Percentiles rank a stretch among this genome's conserved stretches.
phyloP scores from a whole-genome alignment of 2,888 invertebrate species.

The Drosophila eohydei region DNA sequence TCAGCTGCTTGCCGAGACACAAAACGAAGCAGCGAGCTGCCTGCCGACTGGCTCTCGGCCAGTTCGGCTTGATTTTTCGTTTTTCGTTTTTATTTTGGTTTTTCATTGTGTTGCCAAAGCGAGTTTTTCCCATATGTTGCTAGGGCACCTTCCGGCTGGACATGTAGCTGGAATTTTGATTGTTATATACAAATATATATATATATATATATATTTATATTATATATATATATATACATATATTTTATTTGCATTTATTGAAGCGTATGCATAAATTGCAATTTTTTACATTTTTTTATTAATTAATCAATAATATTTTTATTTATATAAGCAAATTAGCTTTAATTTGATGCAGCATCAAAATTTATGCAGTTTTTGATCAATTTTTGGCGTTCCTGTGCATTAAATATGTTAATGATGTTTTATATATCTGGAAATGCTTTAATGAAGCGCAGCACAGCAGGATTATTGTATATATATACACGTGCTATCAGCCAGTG shows the following conservation, averaged over 20 bases:
- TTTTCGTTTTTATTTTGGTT: slow-evolving; percentile 54
- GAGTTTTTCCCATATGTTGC: slow-evolving; percentile 66
- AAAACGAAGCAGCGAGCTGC: slow-evolving; percentile 48
- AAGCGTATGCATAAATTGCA: slow-evolving; percentile 21
- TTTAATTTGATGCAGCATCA: slow-evolving; percentile 13
- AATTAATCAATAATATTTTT: slow-evolving; percentile 38
- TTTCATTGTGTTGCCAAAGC: slow-evolving; percentile 67
- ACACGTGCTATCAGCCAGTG: slow-evolving; percentile 20
- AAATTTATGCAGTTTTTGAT: neutral
- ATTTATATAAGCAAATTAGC: neutral
- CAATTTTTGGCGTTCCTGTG: slow-evolving; percentile 1
- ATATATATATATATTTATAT: neutral
- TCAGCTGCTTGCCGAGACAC: slow-evolving; percentile 62
- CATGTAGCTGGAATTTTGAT: slow-evolving; percentile 48
- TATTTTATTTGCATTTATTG: slow-evolving; percentile 30
- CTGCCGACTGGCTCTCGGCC: slow-evolving; percentile 10
- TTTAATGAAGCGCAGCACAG: slow-evolving; percentile 17
- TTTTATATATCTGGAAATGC: neutral
- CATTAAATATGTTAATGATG: slow-evolving; percentile 45
- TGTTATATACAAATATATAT: neutral
- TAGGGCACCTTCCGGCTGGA: slow-evolving; percentile 71
- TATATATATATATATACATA: neutral
- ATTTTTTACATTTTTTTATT: slow-evolving; percentile 18
- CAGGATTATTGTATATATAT: slow-evolving; percentile 19
- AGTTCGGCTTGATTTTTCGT: slow-evolving; percentile 19